Conservation (phyloP, 2,888 invertebrate species). For the Yponomeuta malinellus region DNA sequence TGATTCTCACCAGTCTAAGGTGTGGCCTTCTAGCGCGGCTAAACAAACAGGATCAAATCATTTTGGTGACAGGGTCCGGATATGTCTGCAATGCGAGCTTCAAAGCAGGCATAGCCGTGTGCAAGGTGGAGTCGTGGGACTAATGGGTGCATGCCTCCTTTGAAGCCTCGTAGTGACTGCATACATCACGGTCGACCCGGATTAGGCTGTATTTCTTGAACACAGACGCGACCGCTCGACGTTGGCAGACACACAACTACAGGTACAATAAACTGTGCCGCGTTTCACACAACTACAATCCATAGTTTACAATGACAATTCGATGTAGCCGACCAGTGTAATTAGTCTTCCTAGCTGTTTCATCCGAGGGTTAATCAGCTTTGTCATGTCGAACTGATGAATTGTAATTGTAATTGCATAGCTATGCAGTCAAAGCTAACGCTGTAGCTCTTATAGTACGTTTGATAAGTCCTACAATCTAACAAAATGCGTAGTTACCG, state of each 20-base stretch:
- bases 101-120: background rate
- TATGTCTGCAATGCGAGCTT: background rate
- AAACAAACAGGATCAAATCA: background rate
- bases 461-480: no score
- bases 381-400: no score
- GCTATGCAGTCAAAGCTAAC: no score
- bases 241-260: background rate
- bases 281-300: no score
- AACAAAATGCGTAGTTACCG: no score
- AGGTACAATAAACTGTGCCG: no score
- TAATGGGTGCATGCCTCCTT: background rate
- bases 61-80: background rate
- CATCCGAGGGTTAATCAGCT: no score
- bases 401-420: no score
- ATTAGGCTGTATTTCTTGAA: background rate
- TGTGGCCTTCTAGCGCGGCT: background rate
- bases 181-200: background rate
- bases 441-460: no score
- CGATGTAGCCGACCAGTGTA: no score
- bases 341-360: no score
- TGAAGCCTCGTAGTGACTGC: conserved; percentile 1
- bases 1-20: background rate
- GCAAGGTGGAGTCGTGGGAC: background rate
- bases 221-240: background rate
- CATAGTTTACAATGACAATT: no score